phyloP scores from a whole-genome alignment of 2,113 vertebrate genomes.

The Scytalopus superciliaris region DNA sequence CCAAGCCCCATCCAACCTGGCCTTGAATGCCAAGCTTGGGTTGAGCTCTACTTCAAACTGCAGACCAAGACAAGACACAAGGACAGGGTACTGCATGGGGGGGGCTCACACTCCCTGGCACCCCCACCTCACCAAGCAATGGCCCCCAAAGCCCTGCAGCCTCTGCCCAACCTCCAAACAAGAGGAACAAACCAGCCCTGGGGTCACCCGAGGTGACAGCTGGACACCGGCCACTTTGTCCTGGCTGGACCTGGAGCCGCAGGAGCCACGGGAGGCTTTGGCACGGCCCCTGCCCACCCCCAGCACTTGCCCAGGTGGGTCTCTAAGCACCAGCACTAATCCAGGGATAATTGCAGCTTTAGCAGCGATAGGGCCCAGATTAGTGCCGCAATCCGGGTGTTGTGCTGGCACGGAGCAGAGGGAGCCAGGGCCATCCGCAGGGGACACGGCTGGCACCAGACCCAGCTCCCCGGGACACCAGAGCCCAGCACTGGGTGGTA shows the following conservation, averaged over 20 bases:
- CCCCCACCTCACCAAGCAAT: accelerated
- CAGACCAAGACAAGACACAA: background rate
- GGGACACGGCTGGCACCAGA: background rate
- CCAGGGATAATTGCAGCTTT: conserved; percentile 30
- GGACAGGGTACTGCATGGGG: accelerated
- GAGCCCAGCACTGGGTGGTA: accelerated
- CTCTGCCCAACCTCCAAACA: background rate
- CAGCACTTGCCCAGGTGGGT: background rate
- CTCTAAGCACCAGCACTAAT: background rate
- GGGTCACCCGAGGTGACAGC: conserved; percentile 15
- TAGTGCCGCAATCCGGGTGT: background rate
- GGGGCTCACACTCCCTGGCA: accelerated
- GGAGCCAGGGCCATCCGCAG: background rate
- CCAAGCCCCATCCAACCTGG: background rate
- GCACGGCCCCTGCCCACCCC: background rate
- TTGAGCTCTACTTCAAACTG: background rate
- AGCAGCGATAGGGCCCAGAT: conserved; percentile 24
- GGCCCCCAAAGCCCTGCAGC: background rate
- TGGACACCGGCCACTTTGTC: background rate
- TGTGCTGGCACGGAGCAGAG: background rate
- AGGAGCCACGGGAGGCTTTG: background rate
- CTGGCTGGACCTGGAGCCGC: background rate
- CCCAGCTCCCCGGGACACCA: background rate
- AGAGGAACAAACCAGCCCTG: background rate
- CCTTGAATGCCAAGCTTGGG: background rate